Base-by-base conservation (phyloP, 2,797 vertebrate genomes). In the Sternarchorhynchus goeldii region DNA sequence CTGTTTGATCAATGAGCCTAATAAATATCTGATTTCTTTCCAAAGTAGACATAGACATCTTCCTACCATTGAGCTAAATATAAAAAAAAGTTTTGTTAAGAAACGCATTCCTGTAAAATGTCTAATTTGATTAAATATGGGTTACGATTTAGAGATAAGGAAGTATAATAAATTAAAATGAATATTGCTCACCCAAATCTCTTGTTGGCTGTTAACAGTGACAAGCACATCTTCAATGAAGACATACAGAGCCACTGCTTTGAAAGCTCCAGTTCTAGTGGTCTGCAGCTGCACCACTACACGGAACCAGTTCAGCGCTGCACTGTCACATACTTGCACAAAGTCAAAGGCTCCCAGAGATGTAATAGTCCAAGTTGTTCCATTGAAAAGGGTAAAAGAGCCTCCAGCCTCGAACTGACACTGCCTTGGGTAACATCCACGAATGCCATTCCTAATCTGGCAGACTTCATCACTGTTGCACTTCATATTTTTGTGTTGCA, bases 261-360 rank as follows among this genome's bases (percentile, higher is more conserved):
- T 83, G 57, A 90, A 62, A 55, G 88, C 80, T 18, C 41, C 36
- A 1, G 91, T 92, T 56, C 76, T 84, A 12, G 45, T 50, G 45
- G 45, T 50, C 0, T 87, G 67, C 14, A 93, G 31, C 2, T 83
- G 75, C 56, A 50, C 90, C 1, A 78, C 80, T n/a, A 93, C 88
- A 0, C 79, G 87, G 85, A 93, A 94, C 78, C 89, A 86, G 16
- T 83, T 82, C 0, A 74, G 68, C 0, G 69, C 77, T 1, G 80
- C 70, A 0, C 12, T 76, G 0, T 34, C 16, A 53, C 87, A 88
- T 53, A 21, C 77, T 34, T 83, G 60, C 56, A 86, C 68, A 0
- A 89, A 21, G 56, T 90, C 91, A 75, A 94, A 95, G 0, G 85
- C 0, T 68, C 93, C 94, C 0, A 86, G 90, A 0, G 87, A 88